Evolutionary conservation across 2,888 invertebrate species (phyloP).

Genomic region (Diaperis boleti): DNA sequence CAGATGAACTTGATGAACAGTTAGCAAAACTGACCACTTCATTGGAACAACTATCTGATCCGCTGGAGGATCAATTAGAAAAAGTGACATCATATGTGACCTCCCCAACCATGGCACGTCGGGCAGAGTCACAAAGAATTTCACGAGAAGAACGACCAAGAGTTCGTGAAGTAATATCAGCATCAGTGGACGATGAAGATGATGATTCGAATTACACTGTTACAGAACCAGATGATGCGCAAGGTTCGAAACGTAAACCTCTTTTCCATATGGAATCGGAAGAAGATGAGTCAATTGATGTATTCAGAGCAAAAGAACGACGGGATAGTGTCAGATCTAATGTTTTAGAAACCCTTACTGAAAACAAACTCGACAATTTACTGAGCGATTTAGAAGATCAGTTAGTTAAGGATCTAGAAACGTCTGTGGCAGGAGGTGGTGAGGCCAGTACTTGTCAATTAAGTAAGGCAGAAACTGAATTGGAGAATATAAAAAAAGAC

Average conservation of each 20-base stretch:
- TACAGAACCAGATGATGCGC: slow-evolving; percentile 52
- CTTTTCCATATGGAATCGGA: slow-evolving; percentile 67
- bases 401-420: slow-evolving; percentile 47
- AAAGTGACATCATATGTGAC: slow-evolving; percentile 54
- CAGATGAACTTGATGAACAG: slow-evolving; percentile 18
- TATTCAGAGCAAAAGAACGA: slow-evolving; percentile 44
- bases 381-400: slow-evolving; percentile 47
- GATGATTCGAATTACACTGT: slow-evolving; percentile 57
- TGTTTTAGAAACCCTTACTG: slow-evolving; percentile 58
- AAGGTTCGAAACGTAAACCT: slow-evolving; percentile 54
- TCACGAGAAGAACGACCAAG: slow-evolving; percentile 60
- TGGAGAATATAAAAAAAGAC: slow-evolving; percentile 47
- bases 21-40: slow-evolving; percentile 18
- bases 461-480: slow-evolving; percentile 30
- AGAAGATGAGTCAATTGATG: slow-evolving; percentile 59
- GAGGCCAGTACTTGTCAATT: background rate
- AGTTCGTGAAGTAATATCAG: slow-evolving; percentile 60
- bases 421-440: slow-evolving; percentile 42
- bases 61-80: background rate
- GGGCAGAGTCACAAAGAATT: slow-evolving; percentile 61
- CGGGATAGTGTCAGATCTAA: slow-evolving; percentile 59
- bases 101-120: slow-evolving; percentile 62
- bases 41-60: slow-evolving; percentile 18
- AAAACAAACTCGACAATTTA: slow-evolving; percentile 56
- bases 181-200: slow-evolving; percentile 54